phyloP scores from a whole-genome alignment of 2,797 vertebrate species.

The Sebastiscus albofasciatus region DNA sequence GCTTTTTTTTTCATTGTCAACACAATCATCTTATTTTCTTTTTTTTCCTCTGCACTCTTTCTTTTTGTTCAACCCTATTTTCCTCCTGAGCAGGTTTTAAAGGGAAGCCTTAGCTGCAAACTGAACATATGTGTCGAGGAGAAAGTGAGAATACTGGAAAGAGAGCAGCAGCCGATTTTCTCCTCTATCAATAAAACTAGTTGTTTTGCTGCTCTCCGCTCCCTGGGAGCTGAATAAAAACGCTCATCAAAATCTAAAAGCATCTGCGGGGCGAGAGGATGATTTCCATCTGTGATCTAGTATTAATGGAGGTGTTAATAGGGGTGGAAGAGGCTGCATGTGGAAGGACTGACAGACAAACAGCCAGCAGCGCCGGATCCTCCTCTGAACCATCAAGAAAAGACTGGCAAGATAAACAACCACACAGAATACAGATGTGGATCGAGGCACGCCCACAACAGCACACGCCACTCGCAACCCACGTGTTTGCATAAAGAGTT shows the following conservation, averaged over 20 bases:
- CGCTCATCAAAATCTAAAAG: constrained; percentile 57
- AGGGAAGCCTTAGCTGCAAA: neutral
- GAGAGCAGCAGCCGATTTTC: constrained; percentile 12
- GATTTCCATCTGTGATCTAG: constrained; percentile 69
- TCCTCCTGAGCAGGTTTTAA: constrained; percentile 22
- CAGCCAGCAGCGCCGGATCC: constrained; percentile 45
- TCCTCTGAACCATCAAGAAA: constrained; percentile 42
- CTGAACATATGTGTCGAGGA: constrained; percentile 16
- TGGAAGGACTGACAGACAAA: constrained; percentile 46
- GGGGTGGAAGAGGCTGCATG: constrained; percentile 52
- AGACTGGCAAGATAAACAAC: constrained; percentile 33
- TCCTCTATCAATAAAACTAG: constrained; percentile 43
- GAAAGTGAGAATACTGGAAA: neutral
- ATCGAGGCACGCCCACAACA: neutral
- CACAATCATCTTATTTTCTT: constrained; percentile 10
- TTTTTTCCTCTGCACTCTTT: neutral
- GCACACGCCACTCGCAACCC: neutral
- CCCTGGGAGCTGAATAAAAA: constrained; percentile 51
- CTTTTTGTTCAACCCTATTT: constrained; percentile 6
- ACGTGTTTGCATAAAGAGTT: neutral
- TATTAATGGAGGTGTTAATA: constrained; percentile 73
- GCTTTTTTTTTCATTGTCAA: constrained; percentile 39
- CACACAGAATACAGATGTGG: constrained; percentile 26
- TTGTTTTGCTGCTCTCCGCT: constrained; percentile 45
- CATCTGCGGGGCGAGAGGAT: constrained; percentile 55